Base-by-base conservation (phyloP, 2,888 invertebrate species). In the Lottia gigantea region DNA sequence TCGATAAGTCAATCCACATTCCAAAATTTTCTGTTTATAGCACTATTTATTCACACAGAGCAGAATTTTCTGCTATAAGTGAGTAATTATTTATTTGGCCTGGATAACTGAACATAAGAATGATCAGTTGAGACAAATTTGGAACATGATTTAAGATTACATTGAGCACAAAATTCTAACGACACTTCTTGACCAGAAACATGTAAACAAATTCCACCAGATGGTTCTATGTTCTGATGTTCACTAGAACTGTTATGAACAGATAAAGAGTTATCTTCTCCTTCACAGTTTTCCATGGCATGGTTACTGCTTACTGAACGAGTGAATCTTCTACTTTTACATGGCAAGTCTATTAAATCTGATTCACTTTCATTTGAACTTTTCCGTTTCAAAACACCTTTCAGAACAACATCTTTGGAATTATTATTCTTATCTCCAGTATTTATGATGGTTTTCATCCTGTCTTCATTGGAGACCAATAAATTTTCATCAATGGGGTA, bases 121-220 rank as follows among this genome's bases (percentile, higher is more conserved):
- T 55, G 55, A 55, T 55, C 55, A 55, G 19, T 55, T 23, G 19
- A 55, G 23, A 55, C 19, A 11, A 55, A 19, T 23, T 23, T 55
- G 8, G 55, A 55, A 23, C 23, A 23, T 4, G 55, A 55, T 23
- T 55, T 19, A 11, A 23, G 19, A 55, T 55, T 55, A 23, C 55
- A 55, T 11, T 55, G 19, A 14, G 55, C 55, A 55, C 55, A 55
- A 55, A 55, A 55, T 14, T 55, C 55, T 0, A 55, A 23, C 19
- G 55, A 55, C 19, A 55, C 55, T 55, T 23, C 2, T 55, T 55
- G 55, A 55, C 55, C 23, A 14, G 55, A 23, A 23, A 55, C 55
- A 55, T 55, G 55, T 55, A 55, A 55, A 23, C 55, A 55, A 19
- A 55, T 55, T 55, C 55, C 55, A 55, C 55, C 55, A 12, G 55